Evolutionary conservation across 2,797 vertebrate genomes (phyloP), one percentile per base, ranked within the genome.

Genomic region (Okamejei kenojei): DNA sequence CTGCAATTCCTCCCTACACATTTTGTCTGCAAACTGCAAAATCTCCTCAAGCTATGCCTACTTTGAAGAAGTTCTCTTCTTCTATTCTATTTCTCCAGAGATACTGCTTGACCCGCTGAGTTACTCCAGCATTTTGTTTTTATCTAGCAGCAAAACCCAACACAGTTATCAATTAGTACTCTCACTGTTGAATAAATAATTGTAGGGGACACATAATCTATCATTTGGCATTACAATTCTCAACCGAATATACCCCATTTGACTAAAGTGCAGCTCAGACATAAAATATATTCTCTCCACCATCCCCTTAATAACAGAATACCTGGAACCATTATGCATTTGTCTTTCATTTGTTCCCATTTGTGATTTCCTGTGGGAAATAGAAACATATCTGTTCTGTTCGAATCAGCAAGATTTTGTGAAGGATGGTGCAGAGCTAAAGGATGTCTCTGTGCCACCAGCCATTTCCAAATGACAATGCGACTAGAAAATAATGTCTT

Each of bases 401-500:
- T 88, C 8, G 61, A 7, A 68, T 88, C 84, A 63, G 82, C 82
- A 88, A 88, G n/a, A 88, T 35, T 58, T 82, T 82, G 45, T 35
- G 15, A 32, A 61, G n/a, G 15, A n/a, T 68, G 84, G 63, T 35
- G 35, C 21, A 35, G 17, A 68, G 84, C 84, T 68, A 19, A 88
- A 68, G 58, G 84, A 19, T 88, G 63, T 68, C 32, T 63, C n/a
- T 19, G n/a, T 68, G 84, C 32, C 84, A 88, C 21, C 84, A 88
- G 84, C 61, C n/a, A 32, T 65, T 19, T 88, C 84, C 61, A 88
- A 88, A 65, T 65, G 13, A 63, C 63, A 88, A 68, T 32, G 84
- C 68, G 84, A 88, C 65, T 88, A 88, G 63, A 63, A 68, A 88
- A 88, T 88, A 7, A 68, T 88, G 68, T 35, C 84, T 68, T 88